Evolutionary conservation across 2,888 invertebrate genomes (phyloP), one percentile per base, ranked within the genome.

Genomic region (Euclidia mi): DNA sequence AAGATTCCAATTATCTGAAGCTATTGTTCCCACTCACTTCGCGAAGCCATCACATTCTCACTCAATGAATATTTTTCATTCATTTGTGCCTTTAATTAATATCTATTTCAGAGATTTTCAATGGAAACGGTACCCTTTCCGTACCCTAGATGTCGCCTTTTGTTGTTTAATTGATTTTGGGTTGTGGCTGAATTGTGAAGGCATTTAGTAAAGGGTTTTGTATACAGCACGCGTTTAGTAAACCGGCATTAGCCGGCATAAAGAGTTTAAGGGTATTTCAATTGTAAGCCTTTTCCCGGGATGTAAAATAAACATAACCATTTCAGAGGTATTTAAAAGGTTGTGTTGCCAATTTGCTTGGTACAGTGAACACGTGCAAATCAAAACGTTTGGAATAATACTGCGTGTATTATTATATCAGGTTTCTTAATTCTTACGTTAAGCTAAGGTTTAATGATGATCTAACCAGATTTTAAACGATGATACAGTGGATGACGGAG

Each of bases 1-100:
- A 65, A 58, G 68, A 67, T 79, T 81, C 75, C 79, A 81, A 82
- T 81, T 80, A 80, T 63, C 63, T 64, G 48, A 28, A 52, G 61
- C 79, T 73, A 76, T 79, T 81, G 78, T 81, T 72, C 72, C 40
- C 43, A 60, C 63, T 57, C 58, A 48, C 58, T 66, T 56, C 45
- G 20, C 37, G 48, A 46, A 28, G 15, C 64, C 69, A 56, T 72
- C 78, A 71, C 63, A 65, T 53, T 58, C 70, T 46, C n/a, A 71
- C 69, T 66, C 58, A 71, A 63, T 68, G 70, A 76, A 76, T 70
- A 63, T 78, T 72, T 76, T 69, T 78, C 74, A 69, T 78, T 71
- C 76, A 71, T 65, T 73, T 69, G 64, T 57, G 58, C 66, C 25
- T 76, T 71, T 78, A 78, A 77, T 78, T 77, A 79, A 77, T 72